Conservation (phyloP, 2,113 vertebrate species). For the Caranx ignobilis region DNA sequence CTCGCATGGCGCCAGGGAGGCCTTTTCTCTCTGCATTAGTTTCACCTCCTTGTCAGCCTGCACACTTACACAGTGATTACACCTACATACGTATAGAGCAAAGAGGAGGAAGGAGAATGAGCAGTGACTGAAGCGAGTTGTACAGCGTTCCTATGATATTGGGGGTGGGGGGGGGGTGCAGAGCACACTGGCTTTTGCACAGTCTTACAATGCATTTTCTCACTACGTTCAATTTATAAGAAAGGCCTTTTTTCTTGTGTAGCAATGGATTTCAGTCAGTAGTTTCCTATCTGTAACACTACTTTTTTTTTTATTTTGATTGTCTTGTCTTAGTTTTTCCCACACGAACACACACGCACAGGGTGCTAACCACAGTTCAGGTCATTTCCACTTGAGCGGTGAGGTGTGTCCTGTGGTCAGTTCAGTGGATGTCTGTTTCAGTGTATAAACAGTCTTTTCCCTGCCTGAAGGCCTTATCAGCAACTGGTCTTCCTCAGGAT, state of each 20-base stretch:
- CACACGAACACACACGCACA: background rate
- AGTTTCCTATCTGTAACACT: background rate
- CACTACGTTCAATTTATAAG: background rate
- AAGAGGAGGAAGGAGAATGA: background rate
- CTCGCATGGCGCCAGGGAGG: background rate
- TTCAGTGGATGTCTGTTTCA: constrained; percentile 65
- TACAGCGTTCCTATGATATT: background rate
- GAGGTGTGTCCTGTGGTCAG: constrained; percentile 56
- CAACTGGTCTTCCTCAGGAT: constrained; percentile 83
- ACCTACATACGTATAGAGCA: background rate
- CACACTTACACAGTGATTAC: constrained; percentile 12
- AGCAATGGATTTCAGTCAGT: constrained; percentile 13
- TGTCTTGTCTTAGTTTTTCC: background rate
- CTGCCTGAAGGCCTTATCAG: constrained; percentile 79
- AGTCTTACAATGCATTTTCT: background rate
- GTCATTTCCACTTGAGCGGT: constrained; percentile 63
- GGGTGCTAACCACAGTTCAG: constrained; percentile 41
- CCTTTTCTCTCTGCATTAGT: background rate
- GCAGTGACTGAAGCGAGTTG: background rate
- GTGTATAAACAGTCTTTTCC: constrained; percentile 76
- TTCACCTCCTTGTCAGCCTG: background rate
- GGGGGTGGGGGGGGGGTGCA: background rate
- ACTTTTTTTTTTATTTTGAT: background rate
- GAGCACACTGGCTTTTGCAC: background rate
- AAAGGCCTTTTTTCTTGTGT: background rate